These are phyloP conservation scores for Maccullochella peelii DNA, from an alignment of 2,113 vertebrate genomes.

Conservation along the genomic window DNA sequence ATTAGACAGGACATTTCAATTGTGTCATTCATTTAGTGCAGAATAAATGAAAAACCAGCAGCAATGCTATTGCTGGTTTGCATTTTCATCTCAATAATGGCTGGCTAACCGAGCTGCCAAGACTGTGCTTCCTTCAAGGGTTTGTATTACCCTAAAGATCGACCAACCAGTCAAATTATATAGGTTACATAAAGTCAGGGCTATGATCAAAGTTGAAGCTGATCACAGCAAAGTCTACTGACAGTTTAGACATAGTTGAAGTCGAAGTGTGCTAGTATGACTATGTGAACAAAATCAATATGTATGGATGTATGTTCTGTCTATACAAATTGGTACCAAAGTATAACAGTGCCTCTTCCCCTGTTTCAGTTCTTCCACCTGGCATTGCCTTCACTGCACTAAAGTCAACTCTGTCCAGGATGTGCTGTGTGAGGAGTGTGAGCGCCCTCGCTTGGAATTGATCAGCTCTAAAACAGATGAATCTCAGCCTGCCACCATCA, in stretches of 20 bases:
- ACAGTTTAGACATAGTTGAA: neutral
- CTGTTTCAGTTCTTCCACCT: slow-evolving; percentile 72
- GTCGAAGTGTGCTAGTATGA: neutral
- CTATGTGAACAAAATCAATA: neutral
- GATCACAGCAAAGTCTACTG: neutral
- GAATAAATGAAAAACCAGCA: neutral
- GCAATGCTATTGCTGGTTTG: neutral
- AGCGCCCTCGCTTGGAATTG: slow-evolving; percentile 82
- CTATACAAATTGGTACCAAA: neutral
- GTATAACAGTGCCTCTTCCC: neutral
- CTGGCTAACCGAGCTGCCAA: neutral
- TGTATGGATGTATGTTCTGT: neutral
- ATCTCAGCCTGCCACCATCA: slow-evolving; percentile 72
- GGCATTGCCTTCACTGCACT: slow-evolving; percentile 87
- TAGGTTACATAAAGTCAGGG: too few relatives aligned
- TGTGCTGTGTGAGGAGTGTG: slow-evolving; percentile 87
- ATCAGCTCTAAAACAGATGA: slow-evolving; percentile 71
- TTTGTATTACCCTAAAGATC: neutral
- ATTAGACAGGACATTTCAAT: neutral
- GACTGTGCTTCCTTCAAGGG: neutral
- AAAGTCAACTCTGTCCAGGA: slow-evolving; percentile 83
- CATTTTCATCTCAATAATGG: neutral
- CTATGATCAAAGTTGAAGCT: neutral
- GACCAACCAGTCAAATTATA: neutral
- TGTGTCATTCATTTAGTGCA: neutral